A percentile compares a stretch with the other conserved stretches of the same genome.
These are phyloP conservation scores for Cheilosia urbana DNA, from an alignment of 2,888 invertebrate genomes.

Conservation along the genomic window DNA sequence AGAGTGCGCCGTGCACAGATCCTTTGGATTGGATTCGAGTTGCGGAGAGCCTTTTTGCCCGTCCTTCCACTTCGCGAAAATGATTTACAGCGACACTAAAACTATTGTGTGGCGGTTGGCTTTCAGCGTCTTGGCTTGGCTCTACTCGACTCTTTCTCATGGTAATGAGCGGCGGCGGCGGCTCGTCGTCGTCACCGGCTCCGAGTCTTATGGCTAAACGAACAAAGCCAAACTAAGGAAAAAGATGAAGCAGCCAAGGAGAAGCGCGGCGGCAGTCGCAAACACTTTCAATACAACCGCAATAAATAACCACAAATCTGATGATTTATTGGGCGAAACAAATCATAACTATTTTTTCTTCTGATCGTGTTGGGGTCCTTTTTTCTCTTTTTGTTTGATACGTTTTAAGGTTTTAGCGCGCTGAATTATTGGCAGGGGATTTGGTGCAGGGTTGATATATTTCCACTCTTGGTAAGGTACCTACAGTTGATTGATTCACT, in stretches of 20 bases:
- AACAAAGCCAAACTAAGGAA: conserved; percentile 42
- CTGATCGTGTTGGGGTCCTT: conserved; percentile 6
- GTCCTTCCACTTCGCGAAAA: conserved; percentile 57
- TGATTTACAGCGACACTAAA: conserved; percentile 74
- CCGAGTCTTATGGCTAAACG: conserved; percentile 14
- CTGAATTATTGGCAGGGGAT: conserved; percentile 49
- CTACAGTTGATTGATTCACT: no score
- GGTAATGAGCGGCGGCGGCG: conserved; percentile 67
- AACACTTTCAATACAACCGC: conserved; percentile 69
- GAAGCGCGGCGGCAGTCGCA: conserved; percentile 58
- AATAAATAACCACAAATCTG: conserved; percentile 76
- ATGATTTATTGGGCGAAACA: conserved; percentile 76
- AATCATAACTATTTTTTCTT: conserved; percentile 69
- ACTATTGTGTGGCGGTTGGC: conserved; percentile 66
- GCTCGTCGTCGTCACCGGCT: conserved; percentile 6
- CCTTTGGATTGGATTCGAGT: conserved; percentile 36
- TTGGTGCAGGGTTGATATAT: neutral
- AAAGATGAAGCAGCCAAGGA: conserved; percentile 21
- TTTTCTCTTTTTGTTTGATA: conserved; percentile 33
- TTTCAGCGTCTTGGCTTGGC: conserved; percentile 51
- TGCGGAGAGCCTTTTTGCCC: conserved; percentile 28
- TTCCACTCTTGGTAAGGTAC: no score
- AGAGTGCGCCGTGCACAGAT: conserved; percentile 19
- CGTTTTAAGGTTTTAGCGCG: conserved; percentile 55
- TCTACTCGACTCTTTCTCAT: conserved; percentile 69